phyloP scores from a whole-genome alignment of 2,888 invertebrate species.

The Sinodicranocentrus sp. region DNA sequence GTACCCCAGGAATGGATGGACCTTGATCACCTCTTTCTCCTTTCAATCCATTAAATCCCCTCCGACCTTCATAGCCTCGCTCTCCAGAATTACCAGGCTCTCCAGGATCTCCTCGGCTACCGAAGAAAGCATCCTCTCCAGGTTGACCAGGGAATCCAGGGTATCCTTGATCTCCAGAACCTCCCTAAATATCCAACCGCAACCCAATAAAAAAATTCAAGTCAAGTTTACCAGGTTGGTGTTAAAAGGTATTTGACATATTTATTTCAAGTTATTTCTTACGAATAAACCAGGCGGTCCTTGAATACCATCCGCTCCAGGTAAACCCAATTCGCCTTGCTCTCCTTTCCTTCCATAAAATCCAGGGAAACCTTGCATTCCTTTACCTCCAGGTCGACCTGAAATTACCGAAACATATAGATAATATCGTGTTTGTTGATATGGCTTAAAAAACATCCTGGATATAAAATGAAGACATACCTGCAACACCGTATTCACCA shows the following conservation, averaged over 20 bases:
- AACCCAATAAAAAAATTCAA: background rate
- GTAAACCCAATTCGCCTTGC: constrained; percentile 42
- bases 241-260: no score
- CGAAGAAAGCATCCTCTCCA: constrained; percentile 73
- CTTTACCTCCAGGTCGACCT: constrained; percentile 43
- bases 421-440: background rate
- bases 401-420: constrained; percentile 1
- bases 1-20: constrained; percentile 77
- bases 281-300: constrained; percentile 53
- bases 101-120: constrained; percentile 70
- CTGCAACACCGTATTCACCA: constrained; percentile 25
- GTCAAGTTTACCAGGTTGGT: background rate
- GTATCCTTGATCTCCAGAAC: constrained; percentile 64
- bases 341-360: constrained; percentile 65
- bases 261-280: constrained; percentile 10
- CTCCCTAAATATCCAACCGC: constrained; percentile 50
- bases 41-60: constrained; percentile 81
- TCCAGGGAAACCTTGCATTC: constrained; percentile 63
- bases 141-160: constrained; percentile 67
- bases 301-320: constrained; percentile 48
- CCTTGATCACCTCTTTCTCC: constrained; percentile 81
- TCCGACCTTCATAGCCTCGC: constrained; percentile 74
- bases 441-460: background rate
- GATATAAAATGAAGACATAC: background rate
- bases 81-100: constrained; percentile 70